Base-by-base conservation (phyloP, 2,888 invertebrate species). In the Syrista parreyssii region DNA sequence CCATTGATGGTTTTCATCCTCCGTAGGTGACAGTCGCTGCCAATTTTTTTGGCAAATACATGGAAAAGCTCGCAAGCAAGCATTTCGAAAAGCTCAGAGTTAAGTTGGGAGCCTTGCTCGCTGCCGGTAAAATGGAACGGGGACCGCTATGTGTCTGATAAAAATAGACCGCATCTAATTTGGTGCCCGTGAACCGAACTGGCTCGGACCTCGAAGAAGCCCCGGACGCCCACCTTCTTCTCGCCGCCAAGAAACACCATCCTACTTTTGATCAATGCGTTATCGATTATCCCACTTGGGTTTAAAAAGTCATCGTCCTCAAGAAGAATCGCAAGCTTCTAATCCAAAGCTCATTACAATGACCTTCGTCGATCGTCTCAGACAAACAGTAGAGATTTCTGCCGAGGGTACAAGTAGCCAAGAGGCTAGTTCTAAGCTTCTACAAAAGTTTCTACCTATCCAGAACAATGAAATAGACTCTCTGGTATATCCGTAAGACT, bases 161-260 rank as follows among this genome's bases (percentile, higher is more conserved):
- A 89, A 91, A 91, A 91, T 91, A 91, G 90, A 90, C 82, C 87
- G 87, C 84, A 87, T 91, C 91, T 91, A 91, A 91, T 90, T 91
- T 89, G 86, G 90, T 89, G 88, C 85, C 89, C 88, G 87, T 89
- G 89, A 90, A 90, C 89, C 86, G 87, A 73, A 76, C 74, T 74
- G 35, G 74, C 74, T 30, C 74, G 74, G 74, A 30, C 12, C 74
- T 74, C 30, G 71, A 31, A 33, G 31, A 23, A 74, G 74, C 34
- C 74, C 74, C 74, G 74, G 74, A 74, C 74, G 33, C 74, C 74
- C 74, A 74, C 74, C 74, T 74, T 34, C 69, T 69, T 32, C 31
- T 55, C 33, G 71, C 30, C 30, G 31, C 31, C 71, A 32, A 71
- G 31, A 23, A 71, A 30, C 71, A 31, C 71, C 71, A 33, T 23